Percentiles rank a stretch among this genome's conserved stretches.
Conservation (phyloP, 2,797 vertebrate genomes). For the Scarus forsteni region DNA sequence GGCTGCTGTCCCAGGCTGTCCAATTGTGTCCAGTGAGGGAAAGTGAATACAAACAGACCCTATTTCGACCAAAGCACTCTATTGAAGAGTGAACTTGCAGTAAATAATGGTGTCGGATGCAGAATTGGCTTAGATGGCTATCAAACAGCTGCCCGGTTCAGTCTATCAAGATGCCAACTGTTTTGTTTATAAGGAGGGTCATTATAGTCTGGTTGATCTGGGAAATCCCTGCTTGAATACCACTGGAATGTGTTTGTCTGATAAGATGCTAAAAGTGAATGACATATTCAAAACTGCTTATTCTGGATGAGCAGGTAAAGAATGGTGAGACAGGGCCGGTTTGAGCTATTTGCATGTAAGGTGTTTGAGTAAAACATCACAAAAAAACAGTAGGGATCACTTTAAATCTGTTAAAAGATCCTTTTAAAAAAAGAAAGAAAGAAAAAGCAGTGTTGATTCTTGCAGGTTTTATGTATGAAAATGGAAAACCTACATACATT, state of each 20-base stretch:
- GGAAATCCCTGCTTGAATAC: constrained; percentile 16
- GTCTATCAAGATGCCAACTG: constrained; percentile 3
- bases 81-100: constrained; percentile 4
- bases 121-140: constrained; percentile 3
- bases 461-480: no score
- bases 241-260: constrained; percentile 19
- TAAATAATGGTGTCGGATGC: constrained; percentile 9
- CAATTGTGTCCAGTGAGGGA: constrained; percentile 42
- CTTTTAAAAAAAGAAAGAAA: no score
- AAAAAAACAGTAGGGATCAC: no score
- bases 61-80: constrained; percentile 24
- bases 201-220: constrained; percentile 5
- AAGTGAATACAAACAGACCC: constrained; percentile 33
- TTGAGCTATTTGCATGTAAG: not conserved
- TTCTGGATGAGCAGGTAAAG: not conserved
- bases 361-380: not conserved
- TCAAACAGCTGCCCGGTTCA: constrained; percentile 29
- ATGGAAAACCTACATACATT: no score
- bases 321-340: not conserved
- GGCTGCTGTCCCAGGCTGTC: constrained; percentile 59
- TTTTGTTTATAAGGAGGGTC: constrained; percentile 1
- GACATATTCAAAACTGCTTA: constrained; percentile 4
- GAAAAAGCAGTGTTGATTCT: no score
- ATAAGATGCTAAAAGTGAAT: constrained; percentile 2
- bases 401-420: no score